Evolutionary conservation across 2,888 invertebrate genomes (phyloP), one percentile per base, ranked within the genome.

Genomic region (Caenorhabditis panamensis): DNA sequence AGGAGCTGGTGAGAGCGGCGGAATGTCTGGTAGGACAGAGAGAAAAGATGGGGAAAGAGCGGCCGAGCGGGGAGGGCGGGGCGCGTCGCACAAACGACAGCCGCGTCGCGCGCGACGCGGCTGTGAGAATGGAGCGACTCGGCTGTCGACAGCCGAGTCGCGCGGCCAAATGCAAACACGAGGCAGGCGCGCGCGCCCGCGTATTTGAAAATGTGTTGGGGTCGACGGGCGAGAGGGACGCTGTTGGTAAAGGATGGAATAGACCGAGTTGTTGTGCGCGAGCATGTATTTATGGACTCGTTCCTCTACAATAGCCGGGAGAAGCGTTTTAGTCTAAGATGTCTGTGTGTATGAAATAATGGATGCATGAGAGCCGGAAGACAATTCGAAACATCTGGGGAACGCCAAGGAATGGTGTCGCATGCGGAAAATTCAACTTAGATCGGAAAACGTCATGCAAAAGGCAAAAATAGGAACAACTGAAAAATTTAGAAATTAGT

Each of bases 171-270:
- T 67, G 72, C 62, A 79, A 79, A 79, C 79, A 79, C 51, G 31
- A 59, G 31, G 54, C 20, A 67, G 41, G 28, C 63, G 64, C 64
- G 66, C 67, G 72, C 58, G 79, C 72, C 71, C 72, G 79, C 79
- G 79, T 67, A 71, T 79, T 79, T 79, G 63, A 73, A 79, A 78
- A 79, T 79, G 72, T 79, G 72, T 68, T 66, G 63, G 31, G 62
- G 68, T 44, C 62, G 59, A 1, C 13, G 59, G 28, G 64, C 31
- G 53, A 9, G 59, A 59, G 59, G 36, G 53, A 36, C 22, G n/a
- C 16, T 20, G 36, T 37, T 51, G 49, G 63, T 54, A 62, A 69
- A 20, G 36, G 26, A 53, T 49, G 58, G 68, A 77, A 51, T 44
- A 58, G 56, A 69, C 24, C 44, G 49, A 62, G 58, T 69, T 63